A percentile compares a stretch with the other conserved stretches of the same genome.
These are phyloP conservation scores for Cantharis flavilabris DNA, from an alignment of 2,888 invertebrate species.

Conservation along the genomic window DNA sequence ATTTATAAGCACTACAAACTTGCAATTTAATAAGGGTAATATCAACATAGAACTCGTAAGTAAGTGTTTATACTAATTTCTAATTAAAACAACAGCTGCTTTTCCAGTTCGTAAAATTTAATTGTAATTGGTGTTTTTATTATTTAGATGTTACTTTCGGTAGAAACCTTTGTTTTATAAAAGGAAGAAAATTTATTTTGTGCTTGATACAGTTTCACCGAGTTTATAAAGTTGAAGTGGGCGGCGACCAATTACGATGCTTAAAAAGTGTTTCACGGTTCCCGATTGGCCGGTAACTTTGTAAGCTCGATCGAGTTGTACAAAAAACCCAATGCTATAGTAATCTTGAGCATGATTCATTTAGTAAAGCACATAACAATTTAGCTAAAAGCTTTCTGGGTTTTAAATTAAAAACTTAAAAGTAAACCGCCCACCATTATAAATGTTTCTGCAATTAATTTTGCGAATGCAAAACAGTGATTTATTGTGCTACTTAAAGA, in stretches of 20 bases:
- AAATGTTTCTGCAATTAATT: conserved; percentile 22
- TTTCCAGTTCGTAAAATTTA: neutral
- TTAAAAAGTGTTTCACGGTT: neutral
- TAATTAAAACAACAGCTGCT: neutral
- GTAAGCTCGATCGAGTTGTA: neutral
- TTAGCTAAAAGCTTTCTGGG: neutral
- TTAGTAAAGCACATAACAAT: neutral
- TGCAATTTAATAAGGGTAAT: neutral
- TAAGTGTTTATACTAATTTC: neutral
- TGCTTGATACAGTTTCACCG: neutral
- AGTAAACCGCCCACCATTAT: conserved; percentile 4
- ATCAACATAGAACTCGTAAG: neutral
- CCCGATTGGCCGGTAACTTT: neutral
- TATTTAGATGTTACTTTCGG: neutral
- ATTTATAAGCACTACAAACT: neutral
- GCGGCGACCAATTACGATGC: neutral
- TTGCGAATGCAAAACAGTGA: conserved; percentile 13
- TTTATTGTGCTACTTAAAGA: conserved; percentile 12
- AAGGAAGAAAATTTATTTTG: neutral
- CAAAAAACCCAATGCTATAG: neutral
- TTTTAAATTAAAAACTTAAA: conserved; percentile 16
- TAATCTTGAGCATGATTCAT: neutral
- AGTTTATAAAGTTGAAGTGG: neutral
- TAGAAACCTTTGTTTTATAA: neutral
- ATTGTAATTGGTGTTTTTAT: neutral